phyloP scores from a whole-genome alignment of 2,888 invertebrate genomes.

The Lycia hirtaria region DNA sequence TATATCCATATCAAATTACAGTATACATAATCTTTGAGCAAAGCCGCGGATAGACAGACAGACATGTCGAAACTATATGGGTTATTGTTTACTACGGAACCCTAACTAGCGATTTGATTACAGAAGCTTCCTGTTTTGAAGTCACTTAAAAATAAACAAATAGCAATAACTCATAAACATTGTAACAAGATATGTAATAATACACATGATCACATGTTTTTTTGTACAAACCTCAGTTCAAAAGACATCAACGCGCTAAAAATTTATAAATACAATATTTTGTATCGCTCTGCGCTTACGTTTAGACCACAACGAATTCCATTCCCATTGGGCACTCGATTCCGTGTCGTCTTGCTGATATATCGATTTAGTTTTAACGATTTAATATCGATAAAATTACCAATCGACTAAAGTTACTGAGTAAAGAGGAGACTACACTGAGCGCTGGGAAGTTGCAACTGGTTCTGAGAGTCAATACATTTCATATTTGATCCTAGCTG shows the following conservation, averaged over 20 bases:
- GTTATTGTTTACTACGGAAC: no score
- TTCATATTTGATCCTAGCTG: not conserved
- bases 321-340: not conserved
- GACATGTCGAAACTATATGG: no score
- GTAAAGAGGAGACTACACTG: not conserved
- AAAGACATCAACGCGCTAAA: constrained; percentile 4
- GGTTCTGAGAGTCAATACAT: not conserved
- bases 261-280: not conserved
- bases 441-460: not conserved
- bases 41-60: no score
- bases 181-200: not conserved
- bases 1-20: no score
- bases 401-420: constrained; percentile 8
- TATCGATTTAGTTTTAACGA: constrained; percentile 27
- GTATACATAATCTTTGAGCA: no score
- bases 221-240: not conserved
- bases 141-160: not conserved
- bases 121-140: no score
- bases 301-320: not conserved
- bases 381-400: constrained; percentile 27
- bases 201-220: not conserved
- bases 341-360: constrained; percentile 19
- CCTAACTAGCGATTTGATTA: not conserved
- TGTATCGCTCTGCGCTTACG: not conserved
- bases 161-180: not conserved